phyloP scores from a whole-genome alignment of 2,888 invertebrate genomes.

The Dryadula phaetusa region DNA sequence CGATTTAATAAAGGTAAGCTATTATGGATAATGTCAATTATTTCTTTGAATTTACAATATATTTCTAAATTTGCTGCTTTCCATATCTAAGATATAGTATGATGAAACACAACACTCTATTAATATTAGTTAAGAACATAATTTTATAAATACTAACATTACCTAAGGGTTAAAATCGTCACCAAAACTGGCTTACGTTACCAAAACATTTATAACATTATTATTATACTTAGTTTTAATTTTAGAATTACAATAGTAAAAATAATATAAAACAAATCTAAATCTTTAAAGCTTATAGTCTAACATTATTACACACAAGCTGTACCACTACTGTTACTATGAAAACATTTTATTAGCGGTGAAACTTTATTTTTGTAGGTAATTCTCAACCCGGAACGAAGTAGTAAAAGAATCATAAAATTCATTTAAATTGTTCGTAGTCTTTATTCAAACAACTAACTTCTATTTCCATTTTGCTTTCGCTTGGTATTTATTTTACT shows the following conservation, averaged over 20 bases:
- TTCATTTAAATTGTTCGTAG: constrained; percentile 16
- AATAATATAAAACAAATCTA: not conserved
- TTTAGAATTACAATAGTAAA: not conserved
- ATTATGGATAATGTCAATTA: not conserved
- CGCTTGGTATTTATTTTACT: constrained; percentile 30
- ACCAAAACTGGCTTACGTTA: too few species aligned
- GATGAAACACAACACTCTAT: too few species aligned
- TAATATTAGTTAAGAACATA: too few species aligned
- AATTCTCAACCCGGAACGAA: constrained; percentile 19
- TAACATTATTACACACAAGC: constrained; percentile 15
- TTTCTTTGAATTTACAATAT: not conserved
- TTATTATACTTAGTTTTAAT: not conserved
- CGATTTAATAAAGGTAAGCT: not conserved
- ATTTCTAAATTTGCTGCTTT: not conserved
- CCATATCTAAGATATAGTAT: too few species aligned
- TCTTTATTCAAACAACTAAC: constrained; percentile 16
- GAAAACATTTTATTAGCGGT: constrained; percentile 12
- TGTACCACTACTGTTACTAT: not conserved
- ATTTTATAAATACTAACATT: not conserved
- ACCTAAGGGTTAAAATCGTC: not conserved
- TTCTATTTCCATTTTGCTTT: constrained; percentile 28
- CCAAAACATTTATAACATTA: too few species aligned
- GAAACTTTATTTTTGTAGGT: constrained; percentile 21
- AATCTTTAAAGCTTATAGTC: too few species aligned
- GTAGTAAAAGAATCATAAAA: constrained; percentile 27